Evolutionary conservation across 2,113 vertebrate genomes (phyloP), one percentile per base, ranked within the genome.

Genomic region (Rhagologus leucostigma): DNA sequence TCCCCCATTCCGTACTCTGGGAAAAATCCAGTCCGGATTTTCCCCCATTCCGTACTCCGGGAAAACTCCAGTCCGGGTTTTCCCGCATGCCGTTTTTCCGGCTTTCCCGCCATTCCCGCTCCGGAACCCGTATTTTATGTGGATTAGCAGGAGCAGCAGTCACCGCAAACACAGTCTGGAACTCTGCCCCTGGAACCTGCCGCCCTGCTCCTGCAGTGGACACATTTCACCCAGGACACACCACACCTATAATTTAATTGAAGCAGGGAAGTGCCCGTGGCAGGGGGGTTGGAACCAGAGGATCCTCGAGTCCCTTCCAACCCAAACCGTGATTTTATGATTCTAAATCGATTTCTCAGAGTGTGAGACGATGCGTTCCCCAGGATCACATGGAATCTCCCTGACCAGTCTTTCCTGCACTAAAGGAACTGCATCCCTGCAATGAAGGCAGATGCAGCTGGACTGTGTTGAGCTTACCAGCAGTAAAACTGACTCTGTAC

Each of bases 401-500:
- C 33, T 2, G 24, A 73, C 27, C 0, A 26, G 2, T 15, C 19
- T 70, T 37, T 33, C 16, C 64, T 64, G 9, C 30, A 22, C 42
- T n/a, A 8, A 14, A 57, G 75, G 22, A 89, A 7, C 9, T 55
- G 20, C 39, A 19, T 26, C 57, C 57, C 33, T 15, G 55, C 32
- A 42, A 20, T 33, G 42, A 22, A 42, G 32, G 53, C 29, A 56
- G 37, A 11, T 17, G 6, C 0, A n/a, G 24, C 3, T 5, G 20
- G 49, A 22, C 18, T 57, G 13, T 27, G 3, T 13, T 9, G 23
- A 68, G 30, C 92, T 95, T 79, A 96, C 96, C 95, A 5, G 97
- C 96, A 77, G 84, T 93, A 85, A 97, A 94, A 52, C 20, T 82
- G 92, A 97, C 79, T 56, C 73, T 23, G 2, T 97, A 96, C 7